A percentile compares a stretch with the other conserved stretches of the same genome.
phyloP scores from a whole-genome alignment of 2,797 vertebrate species.

The Glossophaga mutica region DNA sequence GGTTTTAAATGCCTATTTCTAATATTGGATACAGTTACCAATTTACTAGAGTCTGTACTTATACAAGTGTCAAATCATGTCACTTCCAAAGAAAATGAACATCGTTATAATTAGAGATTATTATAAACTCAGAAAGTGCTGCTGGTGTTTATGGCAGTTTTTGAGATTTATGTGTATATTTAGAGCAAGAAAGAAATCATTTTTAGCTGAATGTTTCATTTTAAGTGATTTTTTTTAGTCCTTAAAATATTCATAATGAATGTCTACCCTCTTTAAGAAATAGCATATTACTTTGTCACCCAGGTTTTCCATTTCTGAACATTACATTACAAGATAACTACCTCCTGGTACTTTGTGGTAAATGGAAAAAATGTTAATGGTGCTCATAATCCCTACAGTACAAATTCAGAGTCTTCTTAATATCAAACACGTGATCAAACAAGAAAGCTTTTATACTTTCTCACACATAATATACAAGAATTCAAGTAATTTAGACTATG shows the following conservation, averaged over 20 bases:
- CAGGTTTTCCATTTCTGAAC: neutral
- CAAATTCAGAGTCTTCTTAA: neutral
- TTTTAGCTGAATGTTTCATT: neutral
- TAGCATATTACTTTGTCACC: neutral
- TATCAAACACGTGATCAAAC: neutral
- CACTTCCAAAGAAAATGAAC: conserved; percentile 42
- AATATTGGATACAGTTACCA: neutral
- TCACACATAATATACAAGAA: neutral
- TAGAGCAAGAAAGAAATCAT: neutral
- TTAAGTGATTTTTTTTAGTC: neutral
- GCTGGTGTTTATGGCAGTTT: neutral
- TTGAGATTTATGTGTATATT: neutral
- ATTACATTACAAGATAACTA: neutral
- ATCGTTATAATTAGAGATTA: neutral
- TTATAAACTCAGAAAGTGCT: conserved; percentile 26
- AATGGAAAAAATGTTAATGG: neutral
- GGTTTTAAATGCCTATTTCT: conserved; percentile 30
- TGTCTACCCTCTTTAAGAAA: neutral
- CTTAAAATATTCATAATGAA: conserved; percentile 1
- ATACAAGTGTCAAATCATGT: conserved; percentile 17
- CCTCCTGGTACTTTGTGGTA: neutral
- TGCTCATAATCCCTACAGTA: neutral
- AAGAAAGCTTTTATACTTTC: neutral
- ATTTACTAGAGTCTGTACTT: conserved; percentile 38
- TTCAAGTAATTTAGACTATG: neutral